Conservation (phyloP, 2,888 invertebrate genomes). For the Dolichomitus sp. region DNA sequence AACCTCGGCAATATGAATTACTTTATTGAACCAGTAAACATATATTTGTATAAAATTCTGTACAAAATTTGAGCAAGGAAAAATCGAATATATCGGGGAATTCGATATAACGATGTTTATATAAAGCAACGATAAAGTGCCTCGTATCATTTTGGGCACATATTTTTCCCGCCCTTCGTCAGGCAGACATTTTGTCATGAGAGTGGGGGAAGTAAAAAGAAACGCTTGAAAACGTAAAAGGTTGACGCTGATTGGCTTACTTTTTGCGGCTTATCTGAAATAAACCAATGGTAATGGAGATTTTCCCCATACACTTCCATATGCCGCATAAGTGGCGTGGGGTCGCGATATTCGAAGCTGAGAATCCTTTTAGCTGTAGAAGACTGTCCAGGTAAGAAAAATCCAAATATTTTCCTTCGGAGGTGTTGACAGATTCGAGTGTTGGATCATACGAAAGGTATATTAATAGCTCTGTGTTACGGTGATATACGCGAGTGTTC, state of each 20-base stretch:
- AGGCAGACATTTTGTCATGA: conserved; percentile 72
- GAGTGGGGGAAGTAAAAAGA: conserved; percentile 85
- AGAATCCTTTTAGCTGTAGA: conserved; percentile 88
- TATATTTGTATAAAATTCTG: not conserved
- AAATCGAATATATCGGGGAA: not conserved
- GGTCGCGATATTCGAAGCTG: conserved; percentile 89
- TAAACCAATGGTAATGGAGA: conserved; percentile 87
- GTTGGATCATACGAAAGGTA: conserved; percentile 54
- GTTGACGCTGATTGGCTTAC: conserved; percentile 87
- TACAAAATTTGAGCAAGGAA: conserved; percentile 9
- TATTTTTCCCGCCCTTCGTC: conserved; percentile 81
- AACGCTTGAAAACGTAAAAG: conserved; percentile 87
- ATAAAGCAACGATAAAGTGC: not conserved
- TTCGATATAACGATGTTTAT: not conserved
- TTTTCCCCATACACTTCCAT: conserved; percentile 87
- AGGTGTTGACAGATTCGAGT: conserved; percentile 87
- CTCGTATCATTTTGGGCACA: conserved; percentile 1
- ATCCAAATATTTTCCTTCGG: conserved; percentile 87
- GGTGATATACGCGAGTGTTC: conserved; percentile 71
- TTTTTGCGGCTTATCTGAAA: conserved; percentile 89
- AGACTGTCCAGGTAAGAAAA: conserved; percentile 88
- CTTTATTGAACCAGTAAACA: not conserved
- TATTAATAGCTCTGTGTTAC: conserved; percentile 64
- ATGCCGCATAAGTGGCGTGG: conserved; percentile 90
- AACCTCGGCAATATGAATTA: conserved; percentile 63